Base-by-base conservation (phyloP, 2,888 invertebrate species). In the Leptinotarsa haldemani region DNA sequence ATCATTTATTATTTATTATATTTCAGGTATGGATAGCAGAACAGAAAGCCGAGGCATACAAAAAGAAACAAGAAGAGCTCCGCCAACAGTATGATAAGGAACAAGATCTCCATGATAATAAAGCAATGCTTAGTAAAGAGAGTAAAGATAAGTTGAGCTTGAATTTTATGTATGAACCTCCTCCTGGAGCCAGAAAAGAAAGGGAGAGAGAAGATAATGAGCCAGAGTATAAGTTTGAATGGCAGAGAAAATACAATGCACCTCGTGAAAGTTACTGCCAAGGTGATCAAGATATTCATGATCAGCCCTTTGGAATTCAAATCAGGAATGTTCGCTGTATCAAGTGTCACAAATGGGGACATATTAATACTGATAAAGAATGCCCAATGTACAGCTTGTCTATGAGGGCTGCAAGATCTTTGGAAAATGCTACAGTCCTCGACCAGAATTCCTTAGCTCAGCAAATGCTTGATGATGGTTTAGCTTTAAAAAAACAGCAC, bases 271-370 rank as follows among this genome's bases (percentile, higher is more conserved):
- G 97, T 83, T 99, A 97, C 86, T 98, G 98, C 83, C 98, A 98
- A 87, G 97, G 97, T 20, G 97, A 99, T 86, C 97, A 97, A 78
- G 97, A 97, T 87, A 99, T 99, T 83, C 91, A 97, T 74, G 99
- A 99, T 88, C 98, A 99, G 87, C 99, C 99, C 0, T 99, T 99
- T 90, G 99, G 99, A 52, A 99, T 99, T 83, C 93, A 97, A 88
- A 98, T 98, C 3, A 90, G 98, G 70, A 98, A 99, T 89, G 99
- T 99, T 0, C 91, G 99, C 48, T 99, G 99, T 84, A 97, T 99
- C 74, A 99, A 99, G 87, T 99, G 99, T 85, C 97, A 98, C 86
- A 98, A 98, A 86, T 99, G 99, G 99, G 99, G 99, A 12, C 99
- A 99, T 85, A 95, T 98, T 70, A 98, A 98, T 87, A 98, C 95